Conservation (phyloP, 2,888 invertebrate genomes). For the Suillia variegata region DNA sequence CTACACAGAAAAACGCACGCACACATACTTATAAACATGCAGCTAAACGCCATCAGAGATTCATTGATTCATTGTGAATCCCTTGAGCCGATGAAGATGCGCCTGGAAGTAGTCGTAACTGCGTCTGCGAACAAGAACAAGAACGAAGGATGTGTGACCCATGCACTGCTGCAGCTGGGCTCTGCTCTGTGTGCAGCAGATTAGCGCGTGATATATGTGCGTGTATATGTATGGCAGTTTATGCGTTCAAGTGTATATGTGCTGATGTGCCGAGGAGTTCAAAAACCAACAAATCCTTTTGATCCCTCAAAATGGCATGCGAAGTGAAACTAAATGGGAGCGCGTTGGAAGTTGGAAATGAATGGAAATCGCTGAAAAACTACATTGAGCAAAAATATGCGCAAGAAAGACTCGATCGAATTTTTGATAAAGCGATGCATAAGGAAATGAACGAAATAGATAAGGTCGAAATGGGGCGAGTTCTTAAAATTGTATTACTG, state of each 20-base stretch:
- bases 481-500: no score
- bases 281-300: not conserved
- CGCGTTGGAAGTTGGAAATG: no score
- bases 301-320: no score
- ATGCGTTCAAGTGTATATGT: no score
- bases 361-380: no score
- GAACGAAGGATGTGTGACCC: not conserved
- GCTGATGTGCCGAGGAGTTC: not conserved
- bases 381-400: no score
- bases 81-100: constrained; percentile 16
- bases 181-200: not conserved
- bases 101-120: not conserved
- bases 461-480: no score
- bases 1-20: constrained; percentile 26
- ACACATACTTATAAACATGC: constrained; percentile 3
- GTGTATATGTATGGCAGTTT: not conserved
- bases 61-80: constrained; percentile 14
- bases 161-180: not conserved
- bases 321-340: no score
- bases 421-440: no score
- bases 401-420: no score
- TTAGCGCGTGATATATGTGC: not conserved
- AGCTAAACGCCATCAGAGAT: constrained; percentile 3
- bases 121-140: not conserved
- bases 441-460: no score